Evolutionary conservation across 2,797 vertebrate species (phyloP).

Genomic region (Crocodylus rhombifer): DNA sequence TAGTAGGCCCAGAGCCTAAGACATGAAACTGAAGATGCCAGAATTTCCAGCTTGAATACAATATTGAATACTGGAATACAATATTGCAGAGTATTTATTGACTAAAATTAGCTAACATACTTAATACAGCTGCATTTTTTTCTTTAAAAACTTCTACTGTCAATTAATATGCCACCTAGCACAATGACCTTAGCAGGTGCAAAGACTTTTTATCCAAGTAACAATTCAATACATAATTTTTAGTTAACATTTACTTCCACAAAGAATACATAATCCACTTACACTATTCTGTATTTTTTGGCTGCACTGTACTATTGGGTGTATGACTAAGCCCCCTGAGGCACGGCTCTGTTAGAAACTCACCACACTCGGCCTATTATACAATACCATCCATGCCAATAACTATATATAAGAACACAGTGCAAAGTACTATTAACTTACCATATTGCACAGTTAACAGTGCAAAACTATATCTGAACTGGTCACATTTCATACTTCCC

Average conservation of each 20-base stretch:
- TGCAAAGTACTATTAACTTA: neutral
- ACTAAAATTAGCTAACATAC: neutral
- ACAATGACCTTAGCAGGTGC: neutral
- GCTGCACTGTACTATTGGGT: neutral
- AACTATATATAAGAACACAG: neutral
- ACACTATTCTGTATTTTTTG: neutral
- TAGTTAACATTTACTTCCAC: neutral
- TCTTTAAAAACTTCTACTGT: neutral
- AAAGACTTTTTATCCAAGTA: neutral
- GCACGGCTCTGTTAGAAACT: neutral
- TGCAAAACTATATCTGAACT: neutral
- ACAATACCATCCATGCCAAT: neutral
- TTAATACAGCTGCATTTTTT: neutral
- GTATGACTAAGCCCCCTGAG: neutral
- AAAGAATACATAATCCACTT: neutral
- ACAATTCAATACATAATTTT: neutral
- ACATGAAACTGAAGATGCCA: neutral
- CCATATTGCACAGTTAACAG: neutral
- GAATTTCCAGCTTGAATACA: neutral
- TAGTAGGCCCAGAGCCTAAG: neutral
- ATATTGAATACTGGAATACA: neutral
- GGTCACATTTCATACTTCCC: neutral
- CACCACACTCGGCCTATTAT: neutral
- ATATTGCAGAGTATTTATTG: neutral
- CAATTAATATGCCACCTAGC: neutral